Evolutionary conservation across 2,797 vertebrate genomes (phyloP), one percentile per base, ranked within the genome.

Genomic region (Acipenser transmontanus): DNA sequence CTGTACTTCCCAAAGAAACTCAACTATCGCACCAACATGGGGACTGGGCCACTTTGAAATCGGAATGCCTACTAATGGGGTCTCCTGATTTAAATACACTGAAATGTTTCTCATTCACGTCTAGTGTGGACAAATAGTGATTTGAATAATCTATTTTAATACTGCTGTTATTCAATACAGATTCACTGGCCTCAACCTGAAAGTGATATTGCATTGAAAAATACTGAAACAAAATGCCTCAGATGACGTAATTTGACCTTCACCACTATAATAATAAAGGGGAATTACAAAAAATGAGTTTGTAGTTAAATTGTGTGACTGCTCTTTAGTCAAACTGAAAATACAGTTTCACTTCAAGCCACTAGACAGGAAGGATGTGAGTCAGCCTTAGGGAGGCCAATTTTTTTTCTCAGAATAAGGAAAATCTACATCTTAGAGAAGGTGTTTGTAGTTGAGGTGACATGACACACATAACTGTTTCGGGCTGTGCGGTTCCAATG

Each of bases 311-410:
- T 49, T 9, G 68, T 80, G 78, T 77, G 76, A 78, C 77, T 85
- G 82, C 70, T 62, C 54, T 11, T 71, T 72, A 85, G 75, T 85
- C 79, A 84, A 80, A 83, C 70, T 12, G 70, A 84, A 82, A 87
- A 77, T 78, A 70, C 75, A 81, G 78, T 83, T 84, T 80, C 66
- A 78, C 77, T 79, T 84, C 83, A 84, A 85, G 81, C 69, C 59
- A 77, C 70, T 66, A 78, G 74, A 82, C 80, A 82, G 82, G 81
- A 84, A 85, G 77, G 67, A 69, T 50, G 73, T 72, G 77, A 50
- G 74, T 71, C 82, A 80, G 76, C 69, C 73, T 69, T 69, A 71
- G 71, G 83, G 81, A 74, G 77, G 80, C 34, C 34, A 34, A 4
- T 34, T 34, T 34, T 34, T 34, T 34, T 34, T 34, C 34, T 34